Percentiles rank a stretch among this genome's conserved stretches.
phyloP scores from a whole-genome alignment of 1,140 invertebrate genomes.

The Ladona fulva region DNA sequence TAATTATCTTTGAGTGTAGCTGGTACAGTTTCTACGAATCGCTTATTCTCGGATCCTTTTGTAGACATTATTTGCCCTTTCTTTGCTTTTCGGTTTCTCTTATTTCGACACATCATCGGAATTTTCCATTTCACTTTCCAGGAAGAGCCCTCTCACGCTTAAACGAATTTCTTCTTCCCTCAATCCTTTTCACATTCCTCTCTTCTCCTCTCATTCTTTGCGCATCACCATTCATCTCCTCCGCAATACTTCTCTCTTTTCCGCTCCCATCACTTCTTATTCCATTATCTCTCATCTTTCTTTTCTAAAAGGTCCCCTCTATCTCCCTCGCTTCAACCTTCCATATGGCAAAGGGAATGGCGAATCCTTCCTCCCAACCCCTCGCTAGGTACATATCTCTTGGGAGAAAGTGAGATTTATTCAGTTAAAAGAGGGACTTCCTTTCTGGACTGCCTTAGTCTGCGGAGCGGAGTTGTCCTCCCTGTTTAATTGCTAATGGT shows the following conservation, averaged over 20 bases:
- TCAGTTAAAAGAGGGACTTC: background rate
- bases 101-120: no score
- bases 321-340: no score
- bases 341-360: background rate
- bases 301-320: background rate
- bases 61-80: no score
- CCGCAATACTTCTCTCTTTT: background rate
- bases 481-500: background rate
- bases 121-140: no score
- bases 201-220: background rate
- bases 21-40: no score
- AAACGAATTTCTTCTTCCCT: background rate
- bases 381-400: background rate
- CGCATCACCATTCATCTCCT: background rate
- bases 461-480: background rate
- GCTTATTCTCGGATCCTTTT: no score
- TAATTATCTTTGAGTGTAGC: no score
- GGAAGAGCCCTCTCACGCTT: no score
- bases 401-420: constrained; percentile 4
- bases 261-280: background rate
- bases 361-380: background rate
- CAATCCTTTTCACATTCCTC: background rate
- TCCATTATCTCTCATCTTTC: background rate
- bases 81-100: no score
- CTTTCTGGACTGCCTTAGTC: background rate